A percentile compares a stretch with the other conserved stretches of the same genome.
Evolutionary conservation across 2,888 invertebrate species (phyloP).

Genomic region (Ptilodon capucinus): DNA sequence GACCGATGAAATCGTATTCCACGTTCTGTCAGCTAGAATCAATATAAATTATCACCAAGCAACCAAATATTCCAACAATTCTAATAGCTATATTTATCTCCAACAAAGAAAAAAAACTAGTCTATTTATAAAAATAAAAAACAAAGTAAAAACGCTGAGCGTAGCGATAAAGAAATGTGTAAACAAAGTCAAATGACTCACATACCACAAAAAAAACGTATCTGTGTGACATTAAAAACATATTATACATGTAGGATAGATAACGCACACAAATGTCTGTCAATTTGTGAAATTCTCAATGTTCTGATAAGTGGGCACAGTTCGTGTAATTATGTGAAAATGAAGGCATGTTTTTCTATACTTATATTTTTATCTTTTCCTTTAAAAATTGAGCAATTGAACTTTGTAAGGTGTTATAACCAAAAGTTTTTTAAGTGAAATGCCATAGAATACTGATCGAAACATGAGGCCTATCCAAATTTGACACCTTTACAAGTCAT

Average conservation of each 20-base stretch:
- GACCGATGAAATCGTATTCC: too few relatives aligned
- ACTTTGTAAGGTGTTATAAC: too few relatives aligned
- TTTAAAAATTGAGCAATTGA: too few relatives aligned
- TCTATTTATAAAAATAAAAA: background rate
- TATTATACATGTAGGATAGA: too few relatives aligned
- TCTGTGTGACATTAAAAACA: background rate
- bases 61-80: background rate
- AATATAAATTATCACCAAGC: background rate
- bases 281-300: background rate
- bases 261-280: slow-evolving; percentile 3
- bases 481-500: too few relatives aligned
- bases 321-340: background rate
- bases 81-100: background rate
- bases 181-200: slow-evolving; percentile 46
- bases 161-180: slow-evolving; percentile 11
- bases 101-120: background rate
- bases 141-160: background rate
- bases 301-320: background rate
- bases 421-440: too few relatives aligned
- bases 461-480: too few relatives aligned
- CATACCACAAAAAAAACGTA: slow-evolving; percentile 4
- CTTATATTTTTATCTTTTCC: background rate
- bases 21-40: too few relatives aligned
- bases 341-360: background rate
- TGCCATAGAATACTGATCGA: too few relatives aligned